A percentile compares a stretch with the other conserved stretches of the same genome.
phyloP scores from a whole-genome alignment of 2,888 invertebrate genomes.

The Morpho deidamia region DNA sequence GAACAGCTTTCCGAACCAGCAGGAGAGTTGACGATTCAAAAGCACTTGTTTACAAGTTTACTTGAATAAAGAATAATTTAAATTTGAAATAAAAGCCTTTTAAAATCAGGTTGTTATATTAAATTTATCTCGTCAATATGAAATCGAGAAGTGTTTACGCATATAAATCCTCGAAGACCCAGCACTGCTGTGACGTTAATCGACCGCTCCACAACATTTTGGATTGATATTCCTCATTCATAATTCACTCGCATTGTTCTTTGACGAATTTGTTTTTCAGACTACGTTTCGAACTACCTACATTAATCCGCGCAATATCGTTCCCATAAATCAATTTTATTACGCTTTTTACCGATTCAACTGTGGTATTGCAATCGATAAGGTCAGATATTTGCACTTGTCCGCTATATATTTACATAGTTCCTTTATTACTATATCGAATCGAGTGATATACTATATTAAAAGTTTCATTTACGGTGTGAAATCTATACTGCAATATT shows the following conservation, averaged over 20 bases:
- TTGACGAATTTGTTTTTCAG: slow-evolving; percentile 18
- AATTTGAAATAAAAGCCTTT: too few relatives aligned
- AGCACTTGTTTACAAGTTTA: too few relatives aligned
- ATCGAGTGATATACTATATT: too few relatives aligned
- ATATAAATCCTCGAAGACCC: not conserved
- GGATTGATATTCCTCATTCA: slow-evolving; percentile 10
- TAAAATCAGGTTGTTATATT: too few relatives aligned
- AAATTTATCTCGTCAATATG: not conserved
- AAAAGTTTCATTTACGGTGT: too few relatives aligned
- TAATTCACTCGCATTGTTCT: slow-evolving; percentile 10
- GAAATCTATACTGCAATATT: too few relatives aligned
- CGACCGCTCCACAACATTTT: slow-evolving; percentile 1
- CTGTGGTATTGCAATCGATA: slow-evolving; percentile 15
- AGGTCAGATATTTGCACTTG: slow-evolving; percentile 1
- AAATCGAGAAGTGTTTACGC: not conserved
- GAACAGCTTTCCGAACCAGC: too few relatives aligned
- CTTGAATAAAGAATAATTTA: too few relatives aligned
- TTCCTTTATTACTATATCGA: too few relatives aligned
- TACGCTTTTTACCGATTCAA: slow-evolving; percentile 15
- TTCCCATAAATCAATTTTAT: slow-evolving; percentile 19
- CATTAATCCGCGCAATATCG: slow-evolving; percentile 7
- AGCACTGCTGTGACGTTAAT: not conserved
- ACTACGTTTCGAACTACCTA: slow-evolving; percentile 9
- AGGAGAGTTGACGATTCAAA: too few relatives aligned
- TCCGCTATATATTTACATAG: too few relatives aligned